Evolutionary conservation across 1,140 invertebrate species (phyloP), one percentile per base, ranked within the genome.

Genomic region (Bombus terrestris): DNA sequence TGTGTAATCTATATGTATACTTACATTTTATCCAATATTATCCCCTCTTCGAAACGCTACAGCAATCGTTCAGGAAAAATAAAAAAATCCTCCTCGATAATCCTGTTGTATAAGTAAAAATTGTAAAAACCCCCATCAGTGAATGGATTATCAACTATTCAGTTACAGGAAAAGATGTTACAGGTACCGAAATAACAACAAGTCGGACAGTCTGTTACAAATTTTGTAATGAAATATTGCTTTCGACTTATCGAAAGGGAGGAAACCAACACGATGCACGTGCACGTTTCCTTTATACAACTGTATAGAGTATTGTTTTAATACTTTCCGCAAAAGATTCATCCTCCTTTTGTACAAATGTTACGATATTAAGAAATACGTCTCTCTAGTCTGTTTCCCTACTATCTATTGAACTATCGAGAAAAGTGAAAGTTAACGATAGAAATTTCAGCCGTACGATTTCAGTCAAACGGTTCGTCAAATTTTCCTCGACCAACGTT

Each of bases 281-380:
- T 32, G 64, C 53, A 57, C 5, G 28, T 53, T 53, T 43, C 66
- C 25, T 82, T 82, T 77, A 77, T 62, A 69, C 64, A 83, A 35
- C 25, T 78, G 47, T 69, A 78, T 69, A 78, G 82, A 83, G 74
- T 83, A 78, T 78, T 66, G 64, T 69, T 35, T 84, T 59, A 84
- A 71, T 59, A 84, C 66, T 71, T 84, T 79, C 12, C 47, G 10
- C n/a, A n/a, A 78, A 32, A 59, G 71, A 79, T 59, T 77, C 66
- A n/a, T 69, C 62, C 22, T 41, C 41, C 39, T 79, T 80, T 80
- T 80, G 47, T 71, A 57, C 43, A 77, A 53, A 77, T 28, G 37
- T 74, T 47, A n/a, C 47, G 37, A 53, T 9, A 22, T 53, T 72
- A 80, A 85, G 41, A 80, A 62, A 73, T 37, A 72, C 15, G 28